These are phyloP conservation scores for Masticophis lateralis DNA, from an alignment of 2,797 vertebrate species.

Conservation along the genomic window DNA sequence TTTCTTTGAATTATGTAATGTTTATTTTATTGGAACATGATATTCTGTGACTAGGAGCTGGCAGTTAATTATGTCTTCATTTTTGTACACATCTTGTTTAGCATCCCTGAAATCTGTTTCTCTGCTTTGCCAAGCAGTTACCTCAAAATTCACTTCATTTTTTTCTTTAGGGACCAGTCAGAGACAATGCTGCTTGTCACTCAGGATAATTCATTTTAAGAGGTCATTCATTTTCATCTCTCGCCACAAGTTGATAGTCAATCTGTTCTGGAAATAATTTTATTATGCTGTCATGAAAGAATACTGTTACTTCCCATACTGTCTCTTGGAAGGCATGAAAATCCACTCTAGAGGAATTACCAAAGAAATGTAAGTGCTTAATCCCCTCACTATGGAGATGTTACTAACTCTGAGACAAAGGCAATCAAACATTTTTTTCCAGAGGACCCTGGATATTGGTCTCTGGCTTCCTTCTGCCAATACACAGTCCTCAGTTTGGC, in stretches of 20 bases:
- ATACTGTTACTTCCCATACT: background rate
- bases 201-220: background rate
- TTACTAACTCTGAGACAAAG: background rate
- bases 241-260: background rate
- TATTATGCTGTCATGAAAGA: background rate
- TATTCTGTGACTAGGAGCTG: background rate
- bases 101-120: background rate
- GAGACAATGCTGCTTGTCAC: background rate
- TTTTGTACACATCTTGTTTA: constrained; percentile 1
- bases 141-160: background rate
- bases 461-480: background rate
- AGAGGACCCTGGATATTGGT: background rate
- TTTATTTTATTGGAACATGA: background rate
- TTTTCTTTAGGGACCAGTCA: background rate
- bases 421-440: background rate
- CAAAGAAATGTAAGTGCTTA: background rate
- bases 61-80: background rate
- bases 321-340: background rate
- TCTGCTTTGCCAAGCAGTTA: background rate
- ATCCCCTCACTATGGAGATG: background rate
- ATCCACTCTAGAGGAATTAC: background rate
- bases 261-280: background rate
- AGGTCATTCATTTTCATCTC: constrained; percentile 20
- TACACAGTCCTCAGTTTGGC: background rate
- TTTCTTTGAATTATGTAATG: background rate